Evolutionary conservation across 2,888 invertebrate species (phyloP).

Genomic region (Clanis bilineata): DNA sequence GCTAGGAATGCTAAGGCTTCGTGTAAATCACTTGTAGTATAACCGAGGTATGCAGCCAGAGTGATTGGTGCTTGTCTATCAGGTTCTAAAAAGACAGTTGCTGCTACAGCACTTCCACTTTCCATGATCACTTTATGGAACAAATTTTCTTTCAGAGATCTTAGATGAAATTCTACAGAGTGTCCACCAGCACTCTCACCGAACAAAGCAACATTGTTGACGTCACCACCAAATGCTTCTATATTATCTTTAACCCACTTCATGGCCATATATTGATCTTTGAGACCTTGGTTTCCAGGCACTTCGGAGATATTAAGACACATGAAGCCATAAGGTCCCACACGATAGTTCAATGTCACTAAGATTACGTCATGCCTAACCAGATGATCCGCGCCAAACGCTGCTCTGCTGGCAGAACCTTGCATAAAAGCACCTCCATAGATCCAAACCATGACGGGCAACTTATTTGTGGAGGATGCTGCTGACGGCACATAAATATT

Average conservation of each 20-base stretch:
- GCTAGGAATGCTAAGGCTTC: conserved; percentile 43
- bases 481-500: conserved; percentile 71
- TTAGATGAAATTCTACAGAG: conserved; percentile 48
- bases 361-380: conserved; percentile 47
- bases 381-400: conserved; percentile 44
- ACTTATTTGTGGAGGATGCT: conserved; percentile 32
- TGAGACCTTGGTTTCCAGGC: conserved; percentile 59
- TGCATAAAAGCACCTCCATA: conserved; percentile 50
- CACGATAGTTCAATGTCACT: conserved; percentile 48
- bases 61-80: conserved; percentile 34
- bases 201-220: conserved; percentile 45
- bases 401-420: conserved; percentile 37
- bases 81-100: conserved; percentile 27
- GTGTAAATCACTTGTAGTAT: conserved; percentile 29
- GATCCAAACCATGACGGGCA: conserved; percentile 57
- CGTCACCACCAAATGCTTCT: conserved; percentile 53
- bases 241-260: conserved; percentile 57
- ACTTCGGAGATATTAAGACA: conserved; percentile 53
- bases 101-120: conserved; percentile 39
- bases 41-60: conserved; percentile 40
- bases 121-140: conserved; percentile 45
- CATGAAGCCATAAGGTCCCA: conserved; percentile 61
- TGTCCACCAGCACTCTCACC: conserved; percentile 55
- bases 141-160: conserved; percentile 37
- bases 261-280: conserved; percentile 53